These are phyloP conservation scores for Unio pictorum DNA, from an alignment of 2,888 invertebrate genomes.

Conservation along the genomic window DNA sequence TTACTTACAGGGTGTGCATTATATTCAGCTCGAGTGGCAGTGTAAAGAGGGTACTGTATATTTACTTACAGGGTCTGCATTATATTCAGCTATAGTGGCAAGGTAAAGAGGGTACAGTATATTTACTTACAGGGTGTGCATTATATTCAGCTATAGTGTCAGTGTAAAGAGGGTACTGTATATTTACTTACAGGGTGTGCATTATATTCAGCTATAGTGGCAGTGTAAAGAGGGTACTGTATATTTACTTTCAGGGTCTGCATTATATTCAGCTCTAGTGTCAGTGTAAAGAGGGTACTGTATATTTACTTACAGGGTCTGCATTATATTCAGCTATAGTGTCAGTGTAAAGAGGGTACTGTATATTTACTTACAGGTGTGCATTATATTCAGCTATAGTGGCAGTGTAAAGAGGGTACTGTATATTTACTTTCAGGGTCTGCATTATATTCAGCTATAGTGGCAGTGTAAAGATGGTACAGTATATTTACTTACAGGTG, in stretches of 20 bases:
- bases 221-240: constrained; percentile 98
- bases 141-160: constrained; percentile 95
- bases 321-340: constrained; percentile 93
- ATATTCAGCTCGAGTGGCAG: constrained; percentile 94
- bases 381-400: constrained; percentile 93
- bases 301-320: constrained; percentile 54
- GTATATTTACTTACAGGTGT: constrained; percentile 75
- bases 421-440: constrained; percentile 66
- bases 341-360: constrained; percentile 98
- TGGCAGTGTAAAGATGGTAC: constrained; percentile 79
- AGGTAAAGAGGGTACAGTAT: constrained; percentile 73
- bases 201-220: constrained; percentile 92
- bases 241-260: constrained; percentile 67
- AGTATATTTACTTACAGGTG: too few relatives aligned
- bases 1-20: constrained; percentile 79
- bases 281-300: constrained; percentile 77
- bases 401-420: constrained; percentile 98
- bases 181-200: constrained; percentile 76
- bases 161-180: constrained; percentile 96
- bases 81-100: constrained; percentile 93
- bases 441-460: constrained; percentile 92
- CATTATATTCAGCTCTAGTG: constrained; percentile 91
- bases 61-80: constrained; percentile 73
- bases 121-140: constrained; percentile 73
- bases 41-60: constrained; percentile 94